Base-by-base conservation (phyloP, 2,888 invertebrate species). In the Lepidocyrtinus sp. region DNA sequence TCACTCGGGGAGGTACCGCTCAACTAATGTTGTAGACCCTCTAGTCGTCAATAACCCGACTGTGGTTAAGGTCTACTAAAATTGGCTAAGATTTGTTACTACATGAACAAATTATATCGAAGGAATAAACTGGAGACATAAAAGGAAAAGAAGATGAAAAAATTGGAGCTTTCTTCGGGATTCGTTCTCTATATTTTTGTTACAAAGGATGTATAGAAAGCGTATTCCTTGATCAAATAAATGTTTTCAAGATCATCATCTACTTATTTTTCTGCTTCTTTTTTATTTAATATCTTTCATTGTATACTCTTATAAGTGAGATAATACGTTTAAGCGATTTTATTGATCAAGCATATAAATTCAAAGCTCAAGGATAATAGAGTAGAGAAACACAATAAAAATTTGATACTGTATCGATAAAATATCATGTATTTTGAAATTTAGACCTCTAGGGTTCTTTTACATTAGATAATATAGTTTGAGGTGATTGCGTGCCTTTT, bases 71-170 rank as follows among this genome's bases (percentile, higher is more conserved):
- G 65, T 67, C 55, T 59, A 65, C 65, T 64, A 59, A 67, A 65
- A 74, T 74, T 67, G 73, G 73, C 73, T 65, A 65, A 63, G 64
- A 73, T 73, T 73, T 73, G 73, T 73, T 50, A 73, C 55, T 50
- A 50, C 50, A 74, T 64, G 74, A 65, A 45, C 45, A 74, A 74
- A 64, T 63, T 62, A 64, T 46, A 74, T 62, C 63, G 62, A 72
- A 74, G 62, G 50, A 46, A 74, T 62, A 74, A 74, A 45, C 63
- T 74, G 65, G 50, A 65, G 59, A 74, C 36, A 64, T 50, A 64
- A 27, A 64, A 64, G 27, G 15, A 36, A 17, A 68, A 27, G 68
- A 22, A 68, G 68, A 21, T 9, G 45, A 68, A 15, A 15, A 68
- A 21, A 45, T 21, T 45, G 45, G 5, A 50, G 50, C 45, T 26